Percentiles rank a stretch among this genome's conserved stretches.
Conservation (phyloP, 2,888 invertebrate genomes). For the Torymus aiolomorphi region DNA sequence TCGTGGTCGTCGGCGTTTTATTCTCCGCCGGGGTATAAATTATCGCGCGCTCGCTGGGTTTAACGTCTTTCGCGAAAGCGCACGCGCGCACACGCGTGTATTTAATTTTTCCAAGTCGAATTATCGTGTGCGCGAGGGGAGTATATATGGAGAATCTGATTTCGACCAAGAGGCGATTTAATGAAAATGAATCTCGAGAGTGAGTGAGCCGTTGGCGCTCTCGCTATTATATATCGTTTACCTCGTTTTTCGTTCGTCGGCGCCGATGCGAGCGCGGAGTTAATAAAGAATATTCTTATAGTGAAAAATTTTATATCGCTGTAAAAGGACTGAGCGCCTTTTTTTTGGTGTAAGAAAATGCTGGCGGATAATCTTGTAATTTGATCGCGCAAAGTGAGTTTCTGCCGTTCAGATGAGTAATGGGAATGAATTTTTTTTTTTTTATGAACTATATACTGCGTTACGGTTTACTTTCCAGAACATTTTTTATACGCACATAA, state of each 20-base stretch:
- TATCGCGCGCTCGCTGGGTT: constrained; percentile 43
- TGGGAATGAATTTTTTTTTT: no score
- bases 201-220: background rate
- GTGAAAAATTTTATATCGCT: no score
- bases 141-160: constrained; percentile 2
- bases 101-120: constrained; percentile 24
- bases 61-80: constrained; percentile 50
- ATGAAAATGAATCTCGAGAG: background rate
- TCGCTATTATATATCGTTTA: no score
- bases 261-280: no score
- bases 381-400: no score
- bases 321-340: no score
- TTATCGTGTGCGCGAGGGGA: background rate
- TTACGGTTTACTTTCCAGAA: background rate
- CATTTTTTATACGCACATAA: background rate
- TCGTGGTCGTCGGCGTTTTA: constrained; percentile 37
- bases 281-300: no score
- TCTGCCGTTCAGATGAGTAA: no score
- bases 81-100: background rate
- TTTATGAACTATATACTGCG: no score
- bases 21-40: constrained; percentile 51
- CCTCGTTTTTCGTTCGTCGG: no score
- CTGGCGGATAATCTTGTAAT: no score
- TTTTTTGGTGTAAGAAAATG: no score
- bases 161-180: constrained; percentile 2